Evolutionary conservation across 2,113 vertebrate species (phyloP), one percentile per base, ranked within the genome.

Genomic region (Pteropus alecto): DNA sequence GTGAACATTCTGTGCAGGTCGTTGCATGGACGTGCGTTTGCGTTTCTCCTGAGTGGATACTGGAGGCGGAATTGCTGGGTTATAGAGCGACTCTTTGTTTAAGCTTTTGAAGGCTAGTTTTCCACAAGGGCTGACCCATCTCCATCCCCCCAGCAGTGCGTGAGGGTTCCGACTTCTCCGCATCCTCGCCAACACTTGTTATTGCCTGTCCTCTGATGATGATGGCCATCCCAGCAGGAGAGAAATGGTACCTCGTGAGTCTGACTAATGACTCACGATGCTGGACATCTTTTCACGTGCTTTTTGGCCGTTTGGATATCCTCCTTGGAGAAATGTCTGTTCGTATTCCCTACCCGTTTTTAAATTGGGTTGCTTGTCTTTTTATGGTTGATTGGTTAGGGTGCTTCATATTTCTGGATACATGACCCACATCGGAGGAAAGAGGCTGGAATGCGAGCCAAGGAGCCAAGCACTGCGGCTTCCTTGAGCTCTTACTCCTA

Each of bases 91-190:
- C 22, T 61, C 11, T 35, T 81, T 19, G 43, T 19, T 48, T 4
- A 22, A 26, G 35, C 24, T 81, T 61, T 18, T 5, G 15, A 21
- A 15, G 24, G 18, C 0, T 2, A 6, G n/a, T 38, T 67, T 77
- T 14, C n/a, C 58, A 30, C 12, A 10, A 30, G 0, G 28, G 41
- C 41, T 19, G 19, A 2, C 1, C 33, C 12, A 2, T 38, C 28
- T 41, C 5, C 26, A 8, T 21, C 33, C 78, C 26, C 21, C 7
- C 3, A 16, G 38, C 56, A 7, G 22, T 0, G 1, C 15, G 7
- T 0, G 1, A 16, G 0, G 12, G 11, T 30, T 35, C 54, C 2
- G 0, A 0, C 22, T 7, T 51, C 26, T 54, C 21, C 4, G 1
- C 14, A 15, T 13, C 9, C 12, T 48, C 35, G 6, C 35, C 35